A percentile compares a stretch with the other conserved stretches of the same genome.
Evolutionary conservation across 1,140 invertebrate genomes (phyloP).

Genomic region (Calliphora vicina): DNA sequence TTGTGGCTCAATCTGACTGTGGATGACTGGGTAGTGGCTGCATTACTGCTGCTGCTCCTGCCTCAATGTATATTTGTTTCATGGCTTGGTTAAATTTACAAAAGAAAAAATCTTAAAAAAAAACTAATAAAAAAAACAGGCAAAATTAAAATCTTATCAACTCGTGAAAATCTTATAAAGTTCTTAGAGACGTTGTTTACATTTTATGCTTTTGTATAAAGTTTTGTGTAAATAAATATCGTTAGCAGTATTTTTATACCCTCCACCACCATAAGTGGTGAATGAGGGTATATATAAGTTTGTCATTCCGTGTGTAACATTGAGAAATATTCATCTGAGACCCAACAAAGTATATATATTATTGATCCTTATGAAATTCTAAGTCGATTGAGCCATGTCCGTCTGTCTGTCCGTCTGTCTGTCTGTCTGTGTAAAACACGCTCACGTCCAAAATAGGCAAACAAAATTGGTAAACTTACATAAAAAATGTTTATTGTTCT

Average conservation of each 20-base stretch:
- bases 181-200: slow-evolving; percentile 30
- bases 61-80: background rate
- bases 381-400: no score
- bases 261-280: no score
- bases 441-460: no score
- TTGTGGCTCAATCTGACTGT: background rate
- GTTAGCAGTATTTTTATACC: background rate
- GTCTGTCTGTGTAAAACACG: no score
- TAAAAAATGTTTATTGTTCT: no score
- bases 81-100: background rate
- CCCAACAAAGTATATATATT: no score
- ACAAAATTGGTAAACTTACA: no score
- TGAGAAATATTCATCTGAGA: no score
- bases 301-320: no score
- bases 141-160: slow-evolving; percentile 34
- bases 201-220: background rate
- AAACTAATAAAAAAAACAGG: background rate
- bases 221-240: slow-evolving; percentile 8
- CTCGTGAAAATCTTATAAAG: slow-evolving; percentile 33
- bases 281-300: no score
- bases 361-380: no score
- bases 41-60: background rate
- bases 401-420: no score
- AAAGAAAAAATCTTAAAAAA: background rate
- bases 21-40: background rate